A percentile compares a stretch with the other conserved stretches of the same genome.
phyloP scores from a whole-genome alignment of 92 coral and sea anemone species.

The Ricordea florida region DNA sequence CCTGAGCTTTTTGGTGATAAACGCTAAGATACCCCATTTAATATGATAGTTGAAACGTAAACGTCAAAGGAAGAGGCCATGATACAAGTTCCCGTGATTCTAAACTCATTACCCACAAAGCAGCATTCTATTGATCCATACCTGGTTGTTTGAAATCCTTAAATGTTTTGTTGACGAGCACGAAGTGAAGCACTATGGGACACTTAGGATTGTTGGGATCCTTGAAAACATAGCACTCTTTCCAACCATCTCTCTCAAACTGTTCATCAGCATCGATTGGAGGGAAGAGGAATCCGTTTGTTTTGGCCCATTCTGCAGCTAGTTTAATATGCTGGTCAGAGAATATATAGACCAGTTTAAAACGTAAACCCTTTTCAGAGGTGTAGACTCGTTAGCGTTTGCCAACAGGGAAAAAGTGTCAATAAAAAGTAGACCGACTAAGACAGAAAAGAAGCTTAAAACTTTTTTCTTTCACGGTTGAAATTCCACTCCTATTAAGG shows the following conservation, averaged over 20 bases:
- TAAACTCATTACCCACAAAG: neutral
- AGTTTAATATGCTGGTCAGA: conserved; percentile 49
- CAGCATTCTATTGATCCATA: conserved; percentile 33
- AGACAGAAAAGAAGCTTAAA: too few relatives aligned
- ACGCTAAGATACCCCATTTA: neutral
- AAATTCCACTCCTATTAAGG: too few relatives aligned
- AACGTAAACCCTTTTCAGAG: too few relatives aligned
- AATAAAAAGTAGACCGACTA: too few relatives aligned
- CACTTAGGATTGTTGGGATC: conserved; percentile 59
- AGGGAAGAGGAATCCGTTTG: conserved; percentile 67
- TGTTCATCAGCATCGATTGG: conserved; percentile 74
- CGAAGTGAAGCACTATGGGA: conserved; percentile 73
- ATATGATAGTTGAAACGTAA: too few relatives aligned
- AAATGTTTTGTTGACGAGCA: conserved; percentile 67
- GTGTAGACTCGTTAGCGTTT: too few relatives aligned
- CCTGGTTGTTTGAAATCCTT: conserved; percentile 64
- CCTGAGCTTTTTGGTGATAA: too few relatives aligned
- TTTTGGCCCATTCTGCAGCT: conserved; percentile 75
- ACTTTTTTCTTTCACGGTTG: too few relatives aligned
- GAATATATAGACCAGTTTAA: neutral
- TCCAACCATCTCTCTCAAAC: conserved; percentile 63
- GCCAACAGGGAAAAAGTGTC: too few relatives aligned
- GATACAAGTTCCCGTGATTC: too few relatives aligned
- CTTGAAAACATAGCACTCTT: conserved; percentile 74
- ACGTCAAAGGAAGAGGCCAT: too few relatives aligned